Conservation (phyloP, 2,797 vertebrate species). For the Xiphophorus birchmanni region DNA sequence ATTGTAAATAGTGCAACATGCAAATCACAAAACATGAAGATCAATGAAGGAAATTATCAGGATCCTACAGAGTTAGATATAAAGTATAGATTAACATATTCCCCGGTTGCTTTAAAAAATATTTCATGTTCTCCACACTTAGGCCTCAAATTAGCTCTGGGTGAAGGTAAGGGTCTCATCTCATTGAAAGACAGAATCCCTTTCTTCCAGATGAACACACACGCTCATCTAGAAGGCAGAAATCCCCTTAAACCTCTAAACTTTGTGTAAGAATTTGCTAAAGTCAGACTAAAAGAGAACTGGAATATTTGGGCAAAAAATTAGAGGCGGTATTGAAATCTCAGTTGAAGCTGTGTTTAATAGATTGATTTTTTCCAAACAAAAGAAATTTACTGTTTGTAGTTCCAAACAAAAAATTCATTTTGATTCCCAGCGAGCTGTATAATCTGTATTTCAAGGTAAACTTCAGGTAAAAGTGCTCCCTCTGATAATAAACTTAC, state of each 20-base stretch:
- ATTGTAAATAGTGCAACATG: neutral
- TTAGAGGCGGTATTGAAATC: neutral
- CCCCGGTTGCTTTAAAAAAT: neutral
- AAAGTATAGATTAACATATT: neutral
- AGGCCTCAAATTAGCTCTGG: neutral
- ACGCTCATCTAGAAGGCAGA: neutral
- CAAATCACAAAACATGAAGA: neutral
- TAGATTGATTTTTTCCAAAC: neutral
- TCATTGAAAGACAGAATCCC: neutral
- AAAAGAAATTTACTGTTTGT: neutral
- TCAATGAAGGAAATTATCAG: neutral
- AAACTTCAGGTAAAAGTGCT: conserved; percentile 36
- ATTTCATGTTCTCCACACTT: neutral
- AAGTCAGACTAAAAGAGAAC: neutral
- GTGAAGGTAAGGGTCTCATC: neutral
- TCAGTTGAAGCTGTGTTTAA: neutral
- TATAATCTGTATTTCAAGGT: conserved; percentile 41
- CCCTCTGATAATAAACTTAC: conserved; percentile 59
- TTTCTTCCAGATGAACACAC: neutral
- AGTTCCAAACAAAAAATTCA: neutral
- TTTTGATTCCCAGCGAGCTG: conserved; percentile 14
- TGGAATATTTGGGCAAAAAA: neutral
- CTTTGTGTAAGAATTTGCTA: neutral
- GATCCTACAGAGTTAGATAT: neutral
- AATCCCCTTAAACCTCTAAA: neutral